These are phyloP conservation scores for Sebastes kiyomatsui DNA, from an alignment of 2,797 vertebrate genomes.

Conservation along the genomic window DNA sequence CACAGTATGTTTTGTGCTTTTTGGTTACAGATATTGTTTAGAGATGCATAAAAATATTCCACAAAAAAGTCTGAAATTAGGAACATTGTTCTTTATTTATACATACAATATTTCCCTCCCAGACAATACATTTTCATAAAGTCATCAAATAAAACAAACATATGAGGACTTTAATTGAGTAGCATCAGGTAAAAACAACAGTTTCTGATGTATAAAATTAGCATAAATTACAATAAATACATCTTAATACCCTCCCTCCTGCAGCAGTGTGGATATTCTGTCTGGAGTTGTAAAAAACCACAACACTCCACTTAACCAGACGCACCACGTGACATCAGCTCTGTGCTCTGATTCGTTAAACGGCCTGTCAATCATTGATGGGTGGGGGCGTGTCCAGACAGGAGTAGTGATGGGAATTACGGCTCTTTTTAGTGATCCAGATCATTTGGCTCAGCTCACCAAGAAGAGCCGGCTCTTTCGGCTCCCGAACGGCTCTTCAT, in stretches of 20 bases:
- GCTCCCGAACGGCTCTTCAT: too few species aligned
- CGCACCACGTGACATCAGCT: constrained; percentile 3
- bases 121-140: neutral
- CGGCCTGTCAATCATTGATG: constrained; percentile 7
- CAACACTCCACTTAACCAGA: constrained; percentile 26
- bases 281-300: constrained; percentile 31
- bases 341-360: constrained; percentile 30
- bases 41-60: neutral
- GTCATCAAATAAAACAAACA: neutral
- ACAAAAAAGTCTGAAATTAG: neutral
- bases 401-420: neutral
- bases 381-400: constrained; percentile 24
- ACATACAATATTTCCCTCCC: too few species aligned
- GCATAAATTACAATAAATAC: neutral
- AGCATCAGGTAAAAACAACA: neutral
- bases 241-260: neutral
- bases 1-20: neutral
- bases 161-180: neutral
- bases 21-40: neutral
- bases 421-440: too few species aligned
- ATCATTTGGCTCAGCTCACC: too few species aligned
- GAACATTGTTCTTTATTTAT: neutral
- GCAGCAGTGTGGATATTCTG: neutral
- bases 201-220: neutral
- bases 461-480: too few species aligned